Conservation (phyloP, 2,797 vertebrate genomes). For the Hozukius guyotensis region DNA sequence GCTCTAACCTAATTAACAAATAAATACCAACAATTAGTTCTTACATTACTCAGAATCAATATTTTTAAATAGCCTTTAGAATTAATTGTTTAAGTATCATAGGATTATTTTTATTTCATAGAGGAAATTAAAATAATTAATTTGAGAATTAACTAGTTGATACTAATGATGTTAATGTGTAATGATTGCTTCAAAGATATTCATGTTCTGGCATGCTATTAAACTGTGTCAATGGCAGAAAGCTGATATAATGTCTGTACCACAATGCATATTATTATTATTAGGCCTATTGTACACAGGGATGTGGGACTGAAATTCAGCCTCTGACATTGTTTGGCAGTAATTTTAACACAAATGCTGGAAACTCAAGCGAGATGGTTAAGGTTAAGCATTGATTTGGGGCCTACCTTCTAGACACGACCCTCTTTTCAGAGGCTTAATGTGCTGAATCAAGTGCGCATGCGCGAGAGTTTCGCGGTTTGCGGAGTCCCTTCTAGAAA, state of each 20-base stretch:
- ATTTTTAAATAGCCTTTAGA: neutral
- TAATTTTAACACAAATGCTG: no score
- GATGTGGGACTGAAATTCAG: no score
- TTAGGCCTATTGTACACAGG: no score
- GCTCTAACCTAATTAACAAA: neutral
- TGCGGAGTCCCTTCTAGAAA: no score
- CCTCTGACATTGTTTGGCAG: no score
- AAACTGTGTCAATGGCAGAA: neutral
- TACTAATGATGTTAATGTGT: neutral
- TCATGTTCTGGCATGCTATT: neutral
- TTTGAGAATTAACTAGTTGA: neutral
- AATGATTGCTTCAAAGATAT: neutral
- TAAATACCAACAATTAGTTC: neutral
- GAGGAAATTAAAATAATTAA: neutral
- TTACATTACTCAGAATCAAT: neutral
- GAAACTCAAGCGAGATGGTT: no score
- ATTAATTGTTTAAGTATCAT: neutral
- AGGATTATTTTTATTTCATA: neutral
- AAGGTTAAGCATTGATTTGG: no score
- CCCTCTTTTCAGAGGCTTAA: no score
- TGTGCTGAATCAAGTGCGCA: no score
- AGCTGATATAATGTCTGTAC: neutral
- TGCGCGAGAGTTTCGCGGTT: no score
- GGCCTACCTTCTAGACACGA: no score
- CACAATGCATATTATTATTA: neutral